Base-by-base conservation (phyloP, 2,888 invertebrate species). In the Drosophila siamana region DNA sequence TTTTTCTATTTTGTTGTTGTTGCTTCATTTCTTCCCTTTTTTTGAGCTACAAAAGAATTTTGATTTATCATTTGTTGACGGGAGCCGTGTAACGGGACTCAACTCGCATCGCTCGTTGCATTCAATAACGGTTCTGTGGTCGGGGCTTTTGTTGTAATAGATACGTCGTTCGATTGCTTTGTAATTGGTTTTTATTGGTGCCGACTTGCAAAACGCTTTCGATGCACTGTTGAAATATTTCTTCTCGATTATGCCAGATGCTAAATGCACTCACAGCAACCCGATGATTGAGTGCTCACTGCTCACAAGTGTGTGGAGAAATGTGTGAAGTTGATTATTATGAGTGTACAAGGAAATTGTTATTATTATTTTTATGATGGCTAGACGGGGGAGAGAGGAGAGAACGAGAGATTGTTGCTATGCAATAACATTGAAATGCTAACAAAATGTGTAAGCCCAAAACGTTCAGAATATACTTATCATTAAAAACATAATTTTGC, bases 181-280 rank as follows among this genome's bases (percentile, higher is more conserved):
- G 68, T 87, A 87, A 87, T 80, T 83, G 80, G 50, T 78, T 80
- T 86, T 68, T 66, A 78, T 86, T 67, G 56, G 15, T 54, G 28
- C 43, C 24, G 30, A 65, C 22, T 59, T 16, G 26, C 7, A 26
- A 51, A 38, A 6, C n/a, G 8, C 4, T 11, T 41, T 28, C 7
- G 7, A 8, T 11, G 16, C 11, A 28, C 54, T 46, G 30, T 28
- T n/a, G 43, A 36, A 48, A n/a, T 50, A 15, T 44, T 9, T 5
- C 26, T 30, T 30, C 22, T 36, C 13, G 33, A 22, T 48, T 26
- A 15, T 16, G 26, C 30, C 7, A n/a, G 19, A 3, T 16, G 19
- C 19, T 48, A 19, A 48, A 33, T 48, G 16, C 8, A 48, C 47
- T 47, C 30, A 4, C 5, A 26, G 5, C 4, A 15, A 6, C 15